A percentile compares a stretch with the other conserved stretches of the same genome.
These are phyloP conservation scores for Trogon surrucura DNA, from an alignment of 2,113 vertebrate genomes.

Conservation along the genomic window DNA sequence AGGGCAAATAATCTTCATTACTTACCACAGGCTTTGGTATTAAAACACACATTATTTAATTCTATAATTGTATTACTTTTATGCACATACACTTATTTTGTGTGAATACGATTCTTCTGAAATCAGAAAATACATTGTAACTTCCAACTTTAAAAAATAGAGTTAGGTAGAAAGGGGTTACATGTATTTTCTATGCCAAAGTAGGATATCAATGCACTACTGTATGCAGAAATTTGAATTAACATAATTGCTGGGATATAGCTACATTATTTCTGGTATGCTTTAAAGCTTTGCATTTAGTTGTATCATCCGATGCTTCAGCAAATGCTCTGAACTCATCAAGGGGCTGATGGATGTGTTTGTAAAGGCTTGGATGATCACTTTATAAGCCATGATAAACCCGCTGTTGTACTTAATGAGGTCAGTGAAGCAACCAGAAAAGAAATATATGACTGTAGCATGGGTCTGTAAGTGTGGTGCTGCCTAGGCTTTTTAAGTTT, in stretches of 20 bases:
- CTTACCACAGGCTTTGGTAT: background rate
- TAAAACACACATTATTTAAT: background rate
- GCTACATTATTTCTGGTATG: background rate
- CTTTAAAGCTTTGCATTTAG: constrained; percentile 19
- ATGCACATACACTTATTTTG: background rate
- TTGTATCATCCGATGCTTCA: background rate
- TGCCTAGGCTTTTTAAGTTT: constrained; percentile 66
- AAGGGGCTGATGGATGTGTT: constrained; percentile 54
- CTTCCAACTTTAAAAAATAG: background rate
- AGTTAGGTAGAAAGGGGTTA: background rate
- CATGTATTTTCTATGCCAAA: background rate
- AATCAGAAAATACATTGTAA: background rate
- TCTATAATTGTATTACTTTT: background rate
- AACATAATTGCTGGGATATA: background rate
- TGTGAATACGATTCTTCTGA: background rate
- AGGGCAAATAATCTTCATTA: background rate
- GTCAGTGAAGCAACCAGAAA: constrained; percentile 69
- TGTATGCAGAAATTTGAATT: background rate
- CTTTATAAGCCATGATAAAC: constrained; percentile 58
- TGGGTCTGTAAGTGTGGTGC: constrained; percentile 53
- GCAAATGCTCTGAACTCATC: constrained; percentile 12
- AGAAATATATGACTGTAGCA: constrained; percentile 49
- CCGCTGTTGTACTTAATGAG: constrained; percentile 60
- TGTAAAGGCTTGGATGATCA: constrained; percentile 54
- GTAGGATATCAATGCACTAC: background rate